Evolutionary conservation across 1,140 invertebrate species (phyloP).

Genomic region (Bombus sibiricus): DNA sequence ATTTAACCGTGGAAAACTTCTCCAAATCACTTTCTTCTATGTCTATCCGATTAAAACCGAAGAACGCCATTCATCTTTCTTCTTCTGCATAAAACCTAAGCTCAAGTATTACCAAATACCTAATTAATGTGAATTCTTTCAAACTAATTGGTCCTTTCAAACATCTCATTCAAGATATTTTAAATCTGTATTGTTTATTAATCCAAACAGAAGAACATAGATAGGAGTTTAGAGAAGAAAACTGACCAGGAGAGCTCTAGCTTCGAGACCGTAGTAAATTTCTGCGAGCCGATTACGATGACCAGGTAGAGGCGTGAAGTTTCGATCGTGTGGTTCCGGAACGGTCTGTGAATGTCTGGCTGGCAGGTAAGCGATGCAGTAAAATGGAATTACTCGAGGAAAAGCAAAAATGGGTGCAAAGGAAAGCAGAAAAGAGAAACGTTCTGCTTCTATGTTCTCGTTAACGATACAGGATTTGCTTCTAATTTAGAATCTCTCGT

Average conservation of each 20-base stretch:
- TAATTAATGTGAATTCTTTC: background rate
- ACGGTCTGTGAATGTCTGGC: slow-evolving; percentile 43
- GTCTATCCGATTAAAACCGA: background rate
- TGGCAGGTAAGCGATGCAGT: slow-evolving; percentile 51
- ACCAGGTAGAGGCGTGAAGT: slow-evolving; percentile 14
- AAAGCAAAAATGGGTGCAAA: too few relatives aligned
- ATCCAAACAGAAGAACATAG: background rate
- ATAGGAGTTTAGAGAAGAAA: background rate
- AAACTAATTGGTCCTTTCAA: background rate
- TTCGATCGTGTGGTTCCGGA: slow-evolving; percentile 51
- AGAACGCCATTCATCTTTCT: background rate
- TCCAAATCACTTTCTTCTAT: accelerated
- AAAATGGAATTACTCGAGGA: slow-evolving; percentile 59
- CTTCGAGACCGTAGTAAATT: slow-evolving; percentile 37
- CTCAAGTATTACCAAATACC: background rate
- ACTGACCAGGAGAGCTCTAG: background rate
- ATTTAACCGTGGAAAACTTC: background rate
- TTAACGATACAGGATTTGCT: slow-evolving; percentile 50
- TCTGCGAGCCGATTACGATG: slow-evolving; percentile 49
- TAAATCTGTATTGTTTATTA: background rate
- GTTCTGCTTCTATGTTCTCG: slow-evolving; percentile 13
- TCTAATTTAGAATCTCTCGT: slow-evolving; percentile 45
- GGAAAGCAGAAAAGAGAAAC: background rate
- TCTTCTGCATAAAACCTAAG: accelerated
- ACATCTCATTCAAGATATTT: background rate